Base-by-base conservation (phyloP, 2,888 invertebrate species). In the Anoplius nigerrimus region DNA sequence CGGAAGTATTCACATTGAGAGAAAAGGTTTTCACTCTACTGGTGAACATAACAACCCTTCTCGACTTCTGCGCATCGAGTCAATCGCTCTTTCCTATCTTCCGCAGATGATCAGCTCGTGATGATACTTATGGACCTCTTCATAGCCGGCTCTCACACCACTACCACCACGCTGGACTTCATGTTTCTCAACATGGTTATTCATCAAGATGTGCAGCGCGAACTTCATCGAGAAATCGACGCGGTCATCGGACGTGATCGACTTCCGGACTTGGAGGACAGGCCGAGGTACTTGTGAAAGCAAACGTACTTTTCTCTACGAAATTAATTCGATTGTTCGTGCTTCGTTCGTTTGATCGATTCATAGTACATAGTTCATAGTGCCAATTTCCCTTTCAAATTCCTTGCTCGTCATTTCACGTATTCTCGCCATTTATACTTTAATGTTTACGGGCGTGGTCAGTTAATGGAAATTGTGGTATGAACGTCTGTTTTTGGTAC, bases 61-160 rank as follows among this genome's bases (percentile, higher is more conserved):
- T 20, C 15, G 15, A 52, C 20, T 22, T 16, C 11, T 45, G 1
- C 43, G 11, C 24, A 8, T 18, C 18, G 16, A 15, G 34, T 8
- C 34, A 34, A 34, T 34, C 11, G 8, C 34, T 3, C 4, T 34
- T 34, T 34, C 11, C 1, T 34, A 34, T 53, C 20, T 53, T 67
- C 91, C 86, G 84, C 87, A 91, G 93, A 93, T 66, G 91, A 92
- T 4, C 93, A 94, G 81, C 83, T 94, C 59, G 87, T 92, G 3
- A 91, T 93, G 90, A 90, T 93, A 3, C 91, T 93, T 75, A 82
- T 93, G 63, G 94, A 94, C 84, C 89, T 94, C 54, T 93, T 94
- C 76, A 91, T 94, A 78, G 94, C 92, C 4, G 94, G 94, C 1
- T 90, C 91, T 0, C 91, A 91, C 75, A 93, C 93, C 0, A 93